Percentiles rank a stretch among this genome's conserved stretches.
phyloP scores from a whole-genome alignment of 2,797 vertebrate genomes.

The Cirrhinus mrigala region DNA sequence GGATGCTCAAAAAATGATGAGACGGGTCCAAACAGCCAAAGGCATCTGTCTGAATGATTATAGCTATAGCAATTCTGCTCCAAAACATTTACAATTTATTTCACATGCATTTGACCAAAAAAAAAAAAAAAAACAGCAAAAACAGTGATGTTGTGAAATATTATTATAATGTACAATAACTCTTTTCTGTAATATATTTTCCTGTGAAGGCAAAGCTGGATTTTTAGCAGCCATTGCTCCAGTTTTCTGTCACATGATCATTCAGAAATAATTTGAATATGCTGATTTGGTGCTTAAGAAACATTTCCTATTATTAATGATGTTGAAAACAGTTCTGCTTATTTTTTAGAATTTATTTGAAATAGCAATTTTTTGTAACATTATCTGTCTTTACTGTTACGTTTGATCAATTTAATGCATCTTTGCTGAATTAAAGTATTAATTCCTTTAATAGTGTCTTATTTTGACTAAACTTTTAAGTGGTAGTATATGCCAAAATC shows the following conservation, averaged over 20 bases:
- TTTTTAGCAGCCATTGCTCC: not conserved
- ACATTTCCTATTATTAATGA: not conserved
- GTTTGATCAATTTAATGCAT: not conserved
- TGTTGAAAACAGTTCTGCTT: not conserved
- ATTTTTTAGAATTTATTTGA: no score
- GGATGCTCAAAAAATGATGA: not conserved
- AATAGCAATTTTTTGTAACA: no score
- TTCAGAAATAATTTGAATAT: not conserved
- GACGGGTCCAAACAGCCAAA: not conserved
- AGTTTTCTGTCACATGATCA: not conserved
- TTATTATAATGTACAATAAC: not conserved
- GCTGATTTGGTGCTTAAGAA: not conserved
- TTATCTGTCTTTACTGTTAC: no score
- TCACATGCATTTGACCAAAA: not conserved
- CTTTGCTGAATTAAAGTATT: not conserved
- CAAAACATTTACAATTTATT: not conserved
- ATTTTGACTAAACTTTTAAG: not conserved
- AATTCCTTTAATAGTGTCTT: not conserved
- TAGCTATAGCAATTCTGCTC: not conserved
- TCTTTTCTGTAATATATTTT: not conserved
- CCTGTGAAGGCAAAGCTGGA: not conserved
- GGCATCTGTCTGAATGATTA: not conserved
- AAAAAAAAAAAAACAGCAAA: not conserved
- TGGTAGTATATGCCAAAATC: not conserved
- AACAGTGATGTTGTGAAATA: not conserved